Percentiles rank a stretch among this genome's conserved stretches.
These are phyloP conservation scores for Pogonomyrmex californicus DNA, from an alignment of 1,140 invertebrate species.

Conservation along the genomic window DNA sequence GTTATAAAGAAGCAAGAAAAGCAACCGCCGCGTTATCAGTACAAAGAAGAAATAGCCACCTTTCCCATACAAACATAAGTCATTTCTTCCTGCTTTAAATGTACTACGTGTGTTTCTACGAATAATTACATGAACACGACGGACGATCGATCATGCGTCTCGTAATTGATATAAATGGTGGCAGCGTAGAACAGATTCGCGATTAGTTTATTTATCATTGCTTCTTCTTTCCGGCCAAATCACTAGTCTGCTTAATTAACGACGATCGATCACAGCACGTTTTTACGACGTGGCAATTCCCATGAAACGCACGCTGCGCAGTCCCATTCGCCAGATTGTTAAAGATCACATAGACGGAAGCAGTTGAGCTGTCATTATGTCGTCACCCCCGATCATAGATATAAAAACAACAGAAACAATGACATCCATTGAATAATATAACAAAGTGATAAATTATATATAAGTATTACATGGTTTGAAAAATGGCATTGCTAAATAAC, in stretches of 20 bases:
- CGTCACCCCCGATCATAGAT: not conserved
- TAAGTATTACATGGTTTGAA: constrained; percentile 76
- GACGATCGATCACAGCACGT: constrained; percentile 9
- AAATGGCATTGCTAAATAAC: not conserved
- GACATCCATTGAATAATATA: not conserved
- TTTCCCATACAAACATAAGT: constrained; percentile 8
- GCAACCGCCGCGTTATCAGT: not conserved
- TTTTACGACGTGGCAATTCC: not conserved
- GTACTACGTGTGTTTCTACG: not conserved
- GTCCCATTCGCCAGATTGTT: constrained; percentile 30
- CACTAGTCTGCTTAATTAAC: constrained; percentile 17
- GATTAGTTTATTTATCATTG: constrained; percentile 40
- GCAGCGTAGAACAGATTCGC: not conserved
- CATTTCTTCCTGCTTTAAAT: not conserved
- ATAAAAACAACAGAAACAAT: not conserved
- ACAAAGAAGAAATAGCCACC: not conserved
- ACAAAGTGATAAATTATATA: not conserved
- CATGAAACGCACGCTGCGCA: not conserved
- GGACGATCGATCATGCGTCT: constrained; percentile 35
- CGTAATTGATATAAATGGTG: constrained; percentile 53
- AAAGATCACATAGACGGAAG: constrained; percentile 31
- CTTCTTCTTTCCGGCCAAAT: constrained; percentile 1
- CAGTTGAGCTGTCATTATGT: constrained; percentile 14
- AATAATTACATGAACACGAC: constrained; percentile 33
- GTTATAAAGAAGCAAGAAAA: not conserved